These are phyloP conservation scores for Drosophila sproati DNA, from an alignment of 1,140 invertebrate species.

Conservation along the genomic window DNA sequence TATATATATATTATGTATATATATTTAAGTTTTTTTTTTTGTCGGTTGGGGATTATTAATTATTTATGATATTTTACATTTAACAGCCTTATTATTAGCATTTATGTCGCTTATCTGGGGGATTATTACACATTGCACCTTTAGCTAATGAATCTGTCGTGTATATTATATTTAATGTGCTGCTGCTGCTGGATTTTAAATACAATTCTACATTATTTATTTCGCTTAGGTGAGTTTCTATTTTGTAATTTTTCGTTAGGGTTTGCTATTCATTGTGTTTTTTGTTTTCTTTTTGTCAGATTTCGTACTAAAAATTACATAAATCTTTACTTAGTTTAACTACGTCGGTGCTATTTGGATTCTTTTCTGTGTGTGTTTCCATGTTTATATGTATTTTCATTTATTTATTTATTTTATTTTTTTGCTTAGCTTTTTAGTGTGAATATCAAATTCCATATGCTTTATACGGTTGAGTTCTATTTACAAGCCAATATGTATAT, in stretches of 20 bases:
- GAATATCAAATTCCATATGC: constrained; percentile 59
- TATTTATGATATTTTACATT: constrained; percentile 84
- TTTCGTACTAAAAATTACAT: constrained; percentile 56
- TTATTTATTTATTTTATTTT: constrained; percentile 9
- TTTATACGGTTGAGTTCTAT: constrained; percentile 63
- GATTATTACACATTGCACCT: constrained; percentile 57
- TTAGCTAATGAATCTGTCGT: constrained; percentile 45
- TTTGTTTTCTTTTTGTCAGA: constrained; percentile 31
- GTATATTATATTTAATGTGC: constrained; percentile 42
- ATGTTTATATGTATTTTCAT: background rate
- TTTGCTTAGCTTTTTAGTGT: constrained; percentile 39
- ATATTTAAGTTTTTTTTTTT: constrained; percentile 34
- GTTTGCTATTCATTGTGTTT: constrained; percentile 47
- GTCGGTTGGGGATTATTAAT: constrained; percentile 43
- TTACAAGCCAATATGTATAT: constrained; percentile 71
- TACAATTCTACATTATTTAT: constrained; percentile 41
- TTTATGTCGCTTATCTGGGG: constrained; percentile 65
- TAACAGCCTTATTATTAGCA: constrained; percentile 84
- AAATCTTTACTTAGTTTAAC: constrained; percentile 38
- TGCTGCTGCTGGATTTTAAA: constrained; percentile 42
- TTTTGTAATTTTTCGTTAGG: constrained; percentile 57
- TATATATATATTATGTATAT: constrained; percentile 5
- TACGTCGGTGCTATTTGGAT: constrained; percentile 30
- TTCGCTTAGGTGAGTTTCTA: constrained; percentile 30
- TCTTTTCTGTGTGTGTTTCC: constrained; percentile 13